Evolutionary conservation across 2,888 invertebrate genomes (phyloP).

Genomic region (Nasonovia ribisnigri): DNA sequence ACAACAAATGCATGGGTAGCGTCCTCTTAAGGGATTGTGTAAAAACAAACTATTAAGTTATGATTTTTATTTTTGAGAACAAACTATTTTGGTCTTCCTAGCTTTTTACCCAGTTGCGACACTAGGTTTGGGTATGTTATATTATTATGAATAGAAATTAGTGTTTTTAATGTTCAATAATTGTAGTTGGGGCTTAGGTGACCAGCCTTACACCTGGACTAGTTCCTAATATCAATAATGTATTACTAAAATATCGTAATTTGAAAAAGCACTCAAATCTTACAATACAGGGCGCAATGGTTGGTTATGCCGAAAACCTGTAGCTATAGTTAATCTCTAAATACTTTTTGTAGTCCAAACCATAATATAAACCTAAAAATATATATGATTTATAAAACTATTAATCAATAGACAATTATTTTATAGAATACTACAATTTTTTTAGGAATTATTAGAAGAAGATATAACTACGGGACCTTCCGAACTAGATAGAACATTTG

Average conservation of each 20-base stretch:
- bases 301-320: not conserved
- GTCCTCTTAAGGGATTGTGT: too few relatives aligned
- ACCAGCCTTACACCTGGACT: not conserved
- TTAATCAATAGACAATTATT: not conserved
- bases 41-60: not conserved
- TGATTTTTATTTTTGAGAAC: too few relatives aligned
- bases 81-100: too few relatives aligned
- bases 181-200: not conserved
- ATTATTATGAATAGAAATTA: not conserved
- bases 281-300: not conserved
- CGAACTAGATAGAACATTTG: slow-evolving; percentile 59
- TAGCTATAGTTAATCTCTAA: not conserved
- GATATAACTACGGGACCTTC: not conserved
- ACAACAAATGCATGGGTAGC: too few relatives aligned
- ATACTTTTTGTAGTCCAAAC: not conserved
- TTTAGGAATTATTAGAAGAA: slow-evolving; percentile 51
- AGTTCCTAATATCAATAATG: not conserved
- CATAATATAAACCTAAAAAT: not conserved
- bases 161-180: not conserved
- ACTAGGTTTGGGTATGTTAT: not conserved
- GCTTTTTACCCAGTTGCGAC: too few relatives aligned
- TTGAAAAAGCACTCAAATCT: not conserved
- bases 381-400: not conserved
- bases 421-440: not conserved
- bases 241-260: not conserved